Conservation (phyloP, 2,113 vertebrate species). For the Ovibos moschatus region DNA sequence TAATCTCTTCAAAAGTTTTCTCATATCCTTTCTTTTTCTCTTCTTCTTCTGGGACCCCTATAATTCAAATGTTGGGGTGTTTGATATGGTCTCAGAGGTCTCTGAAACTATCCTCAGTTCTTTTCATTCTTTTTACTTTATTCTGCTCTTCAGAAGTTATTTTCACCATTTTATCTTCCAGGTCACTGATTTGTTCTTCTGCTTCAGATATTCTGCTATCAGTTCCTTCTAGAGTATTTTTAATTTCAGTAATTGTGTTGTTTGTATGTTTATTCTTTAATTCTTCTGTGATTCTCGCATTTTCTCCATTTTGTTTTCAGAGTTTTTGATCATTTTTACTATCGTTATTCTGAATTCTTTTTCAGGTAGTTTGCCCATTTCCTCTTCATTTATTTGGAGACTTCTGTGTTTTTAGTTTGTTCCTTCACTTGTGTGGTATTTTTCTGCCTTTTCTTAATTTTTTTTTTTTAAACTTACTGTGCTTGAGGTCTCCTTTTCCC, state of each 20-base stretch:
- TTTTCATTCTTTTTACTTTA: neutral
- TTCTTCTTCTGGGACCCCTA: neutral
- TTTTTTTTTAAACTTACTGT: neutral
- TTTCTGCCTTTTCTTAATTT: neutral
- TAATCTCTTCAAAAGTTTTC: neutral
- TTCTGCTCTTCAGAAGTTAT: neutral
- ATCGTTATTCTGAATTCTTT: neutral
- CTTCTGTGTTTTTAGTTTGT: neutral
- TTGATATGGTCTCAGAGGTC: neutral
- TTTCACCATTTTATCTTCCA: neutral
- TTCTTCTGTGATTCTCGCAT: accelerated
- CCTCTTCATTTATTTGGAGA: neutral
- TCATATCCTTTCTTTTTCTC: neutral
- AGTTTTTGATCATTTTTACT: neutral
- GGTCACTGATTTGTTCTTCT: neutral
- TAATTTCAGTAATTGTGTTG: neutral
- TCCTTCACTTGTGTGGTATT: neutral
- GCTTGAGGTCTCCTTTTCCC: neutral
- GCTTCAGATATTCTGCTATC: neutral
- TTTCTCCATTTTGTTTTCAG: neutral
- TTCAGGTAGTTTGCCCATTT: neutral
- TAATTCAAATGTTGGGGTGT: neutral
- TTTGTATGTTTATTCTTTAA: neutral
- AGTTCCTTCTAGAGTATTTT: neutral
- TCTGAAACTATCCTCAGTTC: neutral